phyloP scores from a whole-genome alignment of 2,113 vertebrate genomes.

The Columba livia region DNA sequence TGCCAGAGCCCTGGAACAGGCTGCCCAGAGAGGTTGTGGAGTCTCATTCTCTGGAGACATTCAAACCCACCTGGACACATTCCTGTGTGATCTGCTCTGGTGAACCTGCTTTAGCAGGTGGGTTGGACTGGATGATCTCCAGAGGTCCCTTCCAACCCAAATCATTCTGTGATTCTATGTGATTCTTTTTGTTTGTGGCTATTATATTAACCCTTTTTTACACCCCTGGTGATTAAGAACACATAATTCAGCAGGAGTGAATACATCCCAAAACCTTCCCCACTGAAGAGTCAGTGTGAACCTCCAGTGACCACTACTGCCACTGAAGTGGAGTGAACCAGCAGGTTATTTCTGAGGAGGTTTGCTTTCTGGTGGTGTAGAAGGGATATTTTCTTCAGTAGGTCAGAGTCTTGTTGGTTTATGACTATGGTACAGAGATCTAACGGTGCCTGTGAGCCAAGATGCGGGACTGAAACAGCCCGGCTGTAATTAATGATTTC shows the following conservation, averaged over 20 bases:
- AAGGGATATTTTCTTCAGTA: background rate
- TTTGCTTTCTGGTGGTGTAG: background rate
- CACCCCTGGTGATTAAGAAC: background rate
- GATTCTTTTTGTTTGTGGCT: background rate
- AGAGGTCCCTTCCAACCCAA: too few species aligned
- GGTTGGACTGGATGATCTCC: too few species aligned
- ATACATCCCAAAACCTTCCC: background rate
- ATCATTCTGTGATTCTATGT: too few species aligned
- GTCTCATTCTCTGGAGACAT: too few species aligned
- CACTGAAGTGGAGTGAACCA: background rate
- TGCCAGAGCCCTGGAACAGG: too few species aligned
- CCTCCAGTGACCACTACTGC: background rate
- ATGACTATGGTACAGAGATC: background rate
- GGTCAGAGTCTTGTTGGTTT: background rate
- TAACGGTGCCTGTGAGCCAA: background rate
- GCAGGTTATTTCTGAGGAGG: background rate
- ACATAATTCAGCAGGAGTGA: background rate
- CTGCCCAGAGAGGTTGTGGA: too few species aligned
- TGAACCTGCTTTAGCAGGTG: too few species aligned
- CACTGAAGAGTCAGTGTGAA: background rate
- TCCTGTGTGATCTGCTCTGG: too few species aligned
- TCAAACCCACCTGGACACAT: too few species aligned
- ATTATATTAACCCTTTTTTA: constrained; percentile 46
- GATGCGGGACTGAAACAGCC: background rate
- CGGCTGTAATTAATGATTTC: background rate